Evolutionary conservation across 2,888 invertebrate species (phyloP).

Genomic region (Monopis laevigella): DNA sequence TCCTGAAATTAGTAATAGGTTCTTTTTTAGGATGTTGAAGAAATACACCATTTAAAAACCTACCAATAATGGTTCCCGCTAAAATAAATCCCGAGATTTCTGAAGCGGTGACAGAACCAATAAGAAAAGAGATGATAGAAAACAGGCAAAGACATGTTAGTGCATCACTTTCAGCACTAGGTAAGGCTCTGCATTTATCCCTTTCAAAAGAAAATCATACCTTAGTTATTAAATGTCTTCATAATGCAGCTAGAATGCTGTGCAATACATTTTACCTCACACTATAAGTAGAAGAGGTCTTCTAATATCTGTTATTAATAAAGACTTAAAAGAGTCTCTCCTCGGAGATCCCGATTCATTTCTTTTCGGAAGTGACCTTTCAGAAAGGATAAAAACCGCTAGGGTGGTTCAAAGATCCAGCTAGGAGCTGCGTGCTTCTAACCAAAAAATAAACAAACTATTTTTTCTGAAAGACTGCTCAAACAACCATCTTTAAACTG

Average conservation of each 20-base stretch:
- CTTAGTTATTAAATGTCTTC: too few species aligned
- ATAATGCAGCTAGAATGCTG: constrained; percentile 1
- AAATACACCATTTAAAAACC: constrained; percentile 2
- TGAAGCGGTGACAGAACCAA: background rate
- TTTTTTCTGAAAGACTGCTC: too few species aligned
- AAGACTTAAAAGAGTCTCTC: background rate
- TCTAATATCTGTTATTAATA: background rate
- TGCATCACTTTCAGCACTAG: background rate
- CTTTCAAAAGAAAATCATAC: background rate
- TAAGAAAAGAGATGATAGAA: constrained; percentile 1
- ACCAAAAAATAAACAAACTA: too few species aligned
- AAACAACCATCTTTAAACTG: too few species aligned
- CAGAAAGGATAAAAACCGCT: background rate
- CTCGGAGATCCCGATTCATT: background rate
- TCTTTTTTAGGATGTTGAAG: too few species aligned
- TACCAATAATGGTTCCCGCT: background rate
- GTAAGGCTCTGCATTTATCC: background rate
- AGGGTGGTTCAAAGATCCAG: background rate
- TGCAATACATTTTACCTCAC: background rate
- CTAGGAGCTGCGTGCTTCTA: too few species aligned
- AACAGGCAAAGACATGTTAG: background rate
- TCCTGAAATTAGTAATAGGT: too few species aligned
- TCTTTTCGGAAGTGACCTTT: background rate
- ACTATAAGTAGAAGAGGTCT: background rate
- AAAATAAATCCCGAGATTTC: constrained; percentile 2